Conservation (phyloP, 2,113 vertebrate genomes). For the Pristiophorus japonicus region DNA sequence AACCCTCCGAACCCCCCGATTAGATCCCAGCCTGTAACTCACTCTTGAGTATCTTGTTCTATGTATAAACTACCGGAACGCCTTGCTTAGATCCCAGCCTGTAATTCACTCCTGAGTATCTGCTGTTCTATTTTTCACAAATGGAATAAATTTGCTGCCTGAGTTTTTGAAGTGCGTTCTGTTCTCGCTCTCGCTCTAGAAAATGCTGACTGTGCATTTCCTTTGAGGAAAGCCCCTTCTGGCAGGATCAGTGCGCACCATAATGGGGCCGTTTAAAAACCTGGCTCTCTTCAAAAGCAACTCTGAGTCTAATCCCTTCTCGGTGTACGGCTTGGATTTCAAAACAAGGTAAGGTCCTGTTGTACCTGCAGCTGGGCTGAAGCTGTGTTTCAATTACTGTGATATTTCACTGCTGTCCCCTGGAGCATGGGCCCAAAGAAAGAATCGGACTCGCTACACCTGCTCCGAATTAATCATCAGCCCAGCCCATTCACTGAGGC, state of each 20-base stretch:
- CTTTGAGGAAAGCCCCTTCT: neutral
- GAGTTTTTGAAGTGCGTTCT: neutral
- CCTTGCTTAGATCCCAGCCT: neutral
- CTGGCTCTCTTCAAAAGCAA: conserved; percentile 7
- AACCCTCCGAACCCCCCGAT: neutral
- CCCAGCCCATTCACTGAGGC: neutral
- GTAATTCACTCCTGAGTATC: neutral
- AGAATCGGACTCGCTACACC: conserved; percentile 37
- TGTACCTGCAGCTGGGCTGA: conserved; percentile 11
- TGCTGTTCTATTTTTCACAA: neutral
- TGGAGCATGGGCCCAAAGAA: conserved; percentile 4
- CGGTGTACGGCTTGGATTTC: neutral
- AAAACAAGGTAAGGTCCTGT: conserved; percentile 1
- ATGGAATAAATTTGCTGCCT: neutral
- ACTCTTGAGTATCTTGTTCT: neutral
- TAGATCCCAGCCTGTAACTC: neutral
- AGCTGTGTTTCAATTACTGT: conserved; percentile 35
- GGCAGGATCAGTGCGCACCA: neutral
- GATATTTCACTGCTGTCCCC: conserved; percentile 37
- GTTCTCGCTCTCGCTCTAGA: neutral
- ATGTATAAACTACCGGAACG: neutral
- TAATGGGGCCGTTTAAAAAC: neutral
- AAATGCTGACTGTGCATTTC: neutral
- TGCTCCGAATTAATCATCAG: conserved; percentile 49
- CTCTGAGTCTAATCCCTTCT: neutral